A percentile compares a stretch with the other conserved stretches of the same genome.
Conservation (phyloP, 2,888 invertebrate species). For the Mayetiola destructor region DNA sequence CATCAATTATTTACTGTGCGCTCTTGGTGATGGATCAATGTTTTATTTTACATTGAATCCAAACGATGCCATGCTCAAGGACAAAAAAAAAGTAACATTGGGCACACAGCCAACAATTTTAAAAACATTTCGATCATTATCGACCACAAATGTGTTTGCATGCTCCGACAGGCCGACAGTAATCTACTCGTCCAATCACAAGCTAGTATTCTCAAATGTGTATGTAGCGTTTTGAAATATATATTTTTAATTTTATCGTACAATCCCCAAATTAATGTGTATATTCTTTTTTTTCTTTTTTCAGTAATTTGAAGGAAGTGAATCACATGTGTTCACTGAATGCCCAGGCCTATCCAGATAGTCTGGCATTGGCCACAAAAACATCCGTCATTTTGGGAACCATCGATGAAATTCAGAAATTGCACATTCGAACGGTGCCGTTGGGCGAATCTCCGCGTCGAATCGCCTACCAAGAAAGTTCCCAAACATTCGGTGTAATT, state of each 20-base stretch:
- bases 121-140: constrained; percentile 73
- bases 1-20: constrained; percentile 75
- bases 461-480: constrained; percentile 87
- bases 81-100: constrained; percentile 88
- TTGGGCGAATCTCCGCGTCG: constrained; percentile 86
- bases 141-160: constrained; percentile 94
- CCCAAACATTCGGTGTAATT: constrained; percentile 88
- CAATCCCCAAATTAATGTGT: too few relatives aligned
- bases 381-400: constrained; percentile 69
- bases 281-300: too few relatives aligned
- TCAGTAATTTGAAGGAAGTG: constrained; percentile 81
- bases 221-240: too few relatives aligned
- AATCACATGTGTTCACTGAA: constrained; percentile 97
- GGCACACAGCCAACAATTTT: constrained; percentile 95
- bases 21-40: constrained; percentile 94
- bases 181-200: constrained; percentile 97
- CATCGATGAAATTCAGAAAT: constrained; percentile 95
- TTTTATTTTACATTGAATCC: constrained; percentile 84
- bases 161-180: constrained; percentile 98
- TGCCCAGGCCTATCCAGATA: constrained; percentile 88
- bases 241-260: too few relatives aligned
- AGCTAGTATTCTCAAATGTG: constrained; percentile 97
- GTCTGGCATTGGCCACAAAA: constrained; percentile 37
- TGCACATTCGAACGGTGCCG: constrained; percentile 91
- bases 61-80: constrained; percentile 56